Conservation (phyloP, 2,888 invertebrate species). For the Nebria salina region DNA sequence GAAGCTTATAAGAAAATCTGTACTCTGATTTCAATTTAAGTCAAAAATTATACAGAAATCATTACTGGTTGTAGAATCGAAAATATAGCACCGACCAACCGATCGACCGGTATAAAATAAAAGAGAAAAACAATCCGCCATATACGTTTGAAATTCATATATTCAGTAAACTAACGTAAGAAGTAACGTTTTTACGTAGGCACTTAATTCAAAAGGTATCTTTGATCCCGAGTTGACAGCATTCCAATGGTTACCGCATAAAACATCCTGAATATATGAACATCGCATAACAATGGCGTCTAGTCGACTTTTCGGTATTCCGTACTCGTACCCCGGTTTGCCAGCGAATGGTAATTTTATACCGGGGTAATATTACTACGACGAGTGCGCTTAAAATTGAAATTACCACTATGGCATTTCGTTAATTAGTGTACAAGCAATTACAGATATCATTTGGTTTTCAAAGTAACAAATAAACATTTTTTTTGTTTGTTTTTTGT, state of each 20-base stretch:
- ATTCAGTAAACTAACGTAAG: constrained; percentile 46
- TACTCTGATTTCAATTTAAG: neutral
- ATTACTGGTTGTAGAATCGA: constrained; percentile 1
- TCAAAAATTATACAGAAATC: neutral
- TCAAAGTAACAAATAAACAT: neutral
- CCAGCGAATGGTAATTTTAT: constrained; percentile 41
- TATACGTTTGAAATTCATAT: constrained; percentile 38
- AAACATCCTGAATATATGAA: constrained; percentile 46
- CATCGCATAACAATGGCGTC: constrained; percentile 45
- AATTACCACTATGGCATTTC: neutral
- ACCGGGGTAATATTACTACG: constrained; percentile 33
- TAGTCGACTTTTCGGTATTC: constrained; percentile 29
- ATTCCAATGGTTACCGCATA: constrained; percentile 44
- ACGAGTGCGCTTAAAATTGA: constrained; percentile 32
- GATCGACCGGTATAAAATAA: neutral
- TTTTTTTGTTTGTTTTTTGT: neutral
- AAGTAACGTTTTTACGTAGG: constrained; percentile 45
- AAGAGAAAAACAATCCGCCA: neutral
- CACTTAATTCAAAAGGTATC: constrained; percentile 46
- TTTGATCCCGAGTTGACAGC: constrained; percentile 46
- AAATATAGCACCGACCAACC: neutral
- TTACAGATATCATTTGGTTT: neutral
- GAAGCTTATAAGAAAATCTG: neutral
- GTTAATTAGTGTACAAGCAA: neutral
- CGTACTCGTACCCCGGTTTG: neutral